Evolutionary conservation across 2,113 vertebrate species (phyloP), one percentile per base, ranked within the genome.

Genomic region (Tragelaphus strepsiceros): DNA sequence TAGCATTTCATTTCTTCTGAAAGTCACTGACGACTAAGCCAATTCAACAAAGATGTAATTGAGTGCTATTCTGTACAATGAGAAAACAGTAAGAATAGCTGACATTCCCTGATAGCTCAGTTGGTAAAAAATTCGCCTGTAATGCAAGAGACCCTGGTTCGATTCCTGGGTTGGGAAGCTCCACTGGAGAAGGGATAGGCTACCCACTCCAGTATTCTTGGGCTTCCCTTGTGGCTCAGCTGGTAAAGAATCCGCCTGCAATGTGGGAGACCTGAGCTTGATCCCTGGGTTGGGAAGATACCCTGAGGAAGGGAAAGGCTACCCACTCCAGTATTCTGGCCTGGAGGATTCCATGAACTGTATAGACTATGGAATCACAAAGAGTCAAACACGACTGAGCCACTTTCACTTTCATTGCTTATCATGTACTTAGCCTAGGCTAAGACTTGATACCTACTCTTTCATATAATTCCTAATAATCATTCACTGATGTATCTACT

Each of bases 1-100:
- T 35, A 64, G 78, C 35, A 53, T 91, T 96, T 96, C 71, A 93
- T 91, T 80, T 82, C 56, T 92, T 67, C 64, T 93, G 77, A 94
- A 97, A 94, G 35, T 43, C 51, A 80, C 91, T 85, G 85, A 82
- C 32, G 35, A 74, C 67, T 82, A 71, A 58, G 67, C 54, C 78
- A 71, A n/a, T 32, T 77, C 81, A 77, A 88, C 81, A 91, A 86
- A 71, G 91, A 91, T 49, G 17, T 49, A 46, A 71, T 74, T 59
- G 30, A 97, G 10, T 17, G 64, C 32, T 78, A 2, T 46, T 86
- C 14, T 61, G 39, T 26, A 74, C 43, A 83, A 61, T 2, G 35
- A 67, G 54, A 51, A 92, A 92, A 83, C 54, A 91, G 22, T 93
- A 22, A 61, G 39, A 80, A 84, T 21, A 95, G 64, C 49, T 95